Evolutionary conservation across 2,797 vertebrate genomes (phyloP).

Genomic region (Silurus lanzhouensis): DNA sequence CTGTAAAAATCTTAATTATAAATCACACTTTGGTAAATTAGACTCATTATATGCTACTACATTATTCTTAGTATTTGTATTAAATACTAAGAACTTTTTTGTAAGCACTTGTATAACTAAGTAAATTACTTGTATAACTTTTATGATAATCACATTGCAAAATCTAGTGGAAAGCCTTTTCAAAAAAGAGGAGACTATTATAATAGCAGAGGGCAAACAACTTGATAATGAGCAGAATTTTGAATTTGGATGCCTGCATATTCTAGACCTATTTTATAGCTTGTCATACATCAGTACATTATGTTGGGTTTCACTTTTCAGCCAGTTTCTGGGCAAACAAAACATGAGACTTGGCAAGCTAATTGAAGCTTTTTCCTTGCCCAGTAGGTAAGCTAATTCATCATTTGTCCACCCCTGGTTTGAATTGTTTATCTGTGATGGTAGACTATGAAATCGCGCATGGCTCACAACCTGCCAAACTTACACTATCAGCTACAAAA

Average conservation of each 20-base stretch:
- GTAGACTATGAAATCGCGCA: neutral
- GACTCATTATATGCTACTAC: neutral
- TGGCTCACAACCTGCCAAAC: conserved; percentile 58
- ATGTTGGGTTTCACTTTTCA: neutral
- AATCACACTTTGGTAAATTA: too few species aligned
- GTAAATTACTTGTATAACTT: too few species aligned
- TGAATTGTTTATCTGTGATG: neutral
- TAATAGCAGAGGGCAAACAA: neutral
- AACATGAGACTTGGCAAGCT: neutral
- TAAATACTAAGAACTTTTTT: too few species aligned
- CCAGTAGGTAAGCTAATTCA: neutral
- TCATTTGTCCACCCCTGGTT: neutral
- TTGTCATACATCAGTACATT: neutral
- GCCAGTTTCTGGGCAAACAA: neutral
- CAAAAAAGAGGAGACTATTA: neutral
- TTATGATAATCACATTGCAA: neutral
- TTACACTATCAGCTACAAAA: conserved; percentile 42
- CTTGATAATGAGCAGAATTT: neutral
- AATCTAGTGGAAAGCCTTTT: neutral
- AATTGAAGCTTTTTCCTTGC: neutral
- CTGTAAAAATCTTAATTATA: neutral
- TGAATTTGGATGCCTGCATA: neutral
- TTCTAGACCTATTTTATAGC: neutral
- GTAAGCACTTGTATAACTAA: too few species aligned
- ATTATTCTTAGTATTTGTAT: neutral